These are phyloP conservation scores for Anableps anableps DNA, from an alignment of 2,797 vertebrate genomes.

Conservation along the genomic window DNA sequence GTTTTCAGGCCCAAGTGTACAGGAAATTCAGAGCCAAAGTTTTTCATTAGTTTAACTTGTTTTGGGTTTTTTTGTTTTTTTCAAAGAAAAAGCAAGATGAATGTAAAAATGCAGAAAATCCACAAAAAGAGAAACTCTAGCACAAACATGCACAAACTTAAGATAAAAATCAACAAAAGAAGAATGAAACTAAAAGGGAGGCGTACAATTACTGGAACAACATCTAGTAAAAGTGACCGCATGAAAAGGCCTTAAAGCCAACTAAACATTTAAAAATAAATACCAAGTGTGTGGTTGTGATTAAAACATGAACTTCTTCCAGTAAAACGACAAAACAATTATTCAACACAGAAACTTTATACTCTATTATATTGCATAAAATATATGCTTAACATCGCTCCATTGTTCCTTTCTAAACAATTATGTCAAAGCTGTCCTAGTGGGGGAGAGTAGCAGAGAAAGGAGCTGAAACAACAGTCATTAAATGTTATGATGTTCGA, in stretches of 20 bases:
- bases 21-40: constrained; percentile 23
- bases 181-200: background rate
- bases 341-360: too few species aligned
- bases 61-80: background rate
- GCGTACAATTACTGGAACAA: background rate
- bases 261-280: background rate
- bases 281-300: background rate
- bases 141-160: background rate
- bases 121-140: background rate
- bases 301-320: background rate
- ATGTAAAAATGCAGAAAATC: background rate
- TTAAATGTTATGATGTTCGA: background rate
- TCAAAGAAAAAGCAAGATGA: background rate
- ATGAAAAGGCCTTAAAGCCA: background rate
- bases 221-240: background rate
- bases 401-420: background rate
- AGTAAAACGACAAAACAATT: too few species aligned
- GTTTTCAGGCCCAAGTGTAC: background rate
- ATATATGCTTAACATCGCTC: background rate
- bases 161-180: background rate
- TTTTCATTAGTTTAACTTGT: background rate
- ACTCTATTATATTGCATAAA: too few species aligned
- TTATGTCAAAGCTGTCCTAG: background rate
- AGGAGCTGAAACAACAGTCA: background rate
- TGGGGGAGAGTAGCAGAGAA: background rate